Evolutionary conservation across 1,140 invertebrate species (phyloP).

Genomic region (Zeugodacus cucurbitae): DNA sequence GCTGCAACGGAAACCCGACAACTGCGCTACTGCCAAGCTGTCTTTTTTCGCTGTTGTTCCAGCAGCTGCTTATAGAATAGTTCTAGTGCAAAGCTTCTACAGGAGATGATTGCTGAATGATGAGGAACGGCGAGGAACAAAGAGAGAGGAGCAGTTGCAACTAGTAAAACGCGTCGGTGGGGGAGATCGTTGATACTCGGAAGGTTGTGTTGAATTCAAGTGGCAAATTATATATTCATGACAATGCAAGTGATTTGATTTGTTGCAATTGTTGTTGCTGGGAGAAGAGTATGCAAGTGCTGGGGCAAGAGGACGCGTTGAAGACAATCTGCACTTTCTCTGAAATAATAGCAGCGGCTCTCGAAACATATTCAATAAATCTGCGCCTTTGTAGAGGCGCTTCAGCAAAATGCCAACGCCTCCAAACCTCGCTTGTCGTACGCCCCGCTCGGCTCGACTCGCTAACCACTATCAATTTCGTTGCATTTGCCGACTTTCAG

Average conservation of each 20-base stretch:
- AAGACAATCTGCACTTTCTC: background rate
- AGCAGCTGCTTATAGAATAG: no score
- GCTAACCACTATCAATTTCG: background rate
- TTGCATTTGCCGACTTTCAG: background rate
- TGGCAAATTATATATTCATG: slow-evolving; percentile 32
- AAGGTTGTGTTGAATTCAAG: slow-evolving; percentile 2
- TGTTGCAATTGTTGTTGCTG: background rate
- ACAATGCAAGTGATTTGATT: background rate
- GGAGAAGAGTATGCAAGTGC: background rate
- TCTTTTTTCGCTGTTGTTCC: background rate
- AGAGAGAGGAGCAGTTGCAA: background rate
- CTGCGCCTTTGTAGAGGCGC: background rate
- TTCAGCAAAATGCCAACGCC: background rate
- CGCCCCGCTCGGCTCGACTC: background rate
- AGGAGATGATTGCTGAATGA: no score
- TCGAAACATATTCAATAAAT: background rate
- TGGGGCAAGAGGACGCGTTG: background rate
- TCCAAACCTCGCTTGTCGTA: background rate
- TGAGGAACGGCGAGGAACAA: no score
- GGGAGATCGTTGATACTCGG: background rate
- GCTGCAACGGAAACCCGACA: background rate
- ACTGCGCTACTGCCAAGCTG: background rate
- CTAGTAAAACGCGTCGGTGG: background rate
- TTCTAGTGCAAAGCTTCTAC: background rate
- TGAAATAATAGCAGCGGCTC: background rate